These are phyloP conservation scores for Crypturellus undulatus DNA, from an alignment of 2,113 vertebrate genomes.

Conservation along the genomic window DNA sequence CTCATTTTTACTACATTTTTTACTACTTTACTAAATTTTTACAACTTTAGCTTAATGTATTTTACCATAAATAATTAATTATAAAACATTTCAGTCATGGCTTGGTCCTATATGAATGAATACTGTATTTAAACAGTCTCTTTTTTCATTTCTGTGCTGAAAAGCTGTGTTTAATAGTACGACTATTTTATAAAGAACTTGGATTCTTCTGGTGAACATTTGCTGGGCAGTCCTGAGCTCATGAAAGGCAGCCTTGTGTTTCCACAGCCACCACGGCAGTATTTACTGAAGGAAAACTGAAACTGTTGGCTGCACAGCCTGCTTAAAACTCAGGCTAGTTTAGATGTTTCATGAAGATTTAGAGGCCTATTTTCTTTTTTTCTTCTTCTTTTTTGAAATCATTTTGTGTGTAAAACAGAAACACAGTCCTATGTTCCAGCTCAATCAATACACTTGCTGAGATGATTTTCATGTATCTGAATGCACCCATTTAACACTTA, in stretches of 20 bases:
- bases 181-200: not conserved
- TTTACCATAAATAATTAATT: not conserved
- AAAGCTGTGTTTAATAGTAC: not conserved
- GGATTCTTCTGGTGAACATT: not conserved
- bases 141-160: not conserved
- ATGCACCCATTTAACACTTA: not conserved
- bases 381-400: not conserved
- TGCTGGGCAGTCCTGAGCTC: not conserved
- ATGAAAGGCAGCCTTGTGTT: not conserved
- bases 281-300: not conserved
- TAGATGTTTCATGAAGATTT: not conserved
- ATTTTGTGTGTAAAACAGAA: not conserved
- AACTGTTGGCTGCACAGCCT: not conserved
- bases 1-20: too few relatives aligned
- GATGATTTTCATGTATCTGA: not conserved
- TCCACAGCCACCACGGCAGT: not conserved
- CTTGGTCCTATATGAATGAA: not conserved
- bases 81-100: not conserved
- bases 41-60: not conserved
- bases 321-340: not conserved
- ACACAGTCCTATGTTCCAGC: not conserved
- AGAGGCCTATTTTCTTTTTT: too few relatives aligned
- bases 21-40: not conserved
- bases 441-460: not conserved
- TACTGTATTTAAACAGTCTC: not conserved